Base-by-base conservation (phyloP, 2,113 vertebrate species). In the Lagopus leucura region DNA sequence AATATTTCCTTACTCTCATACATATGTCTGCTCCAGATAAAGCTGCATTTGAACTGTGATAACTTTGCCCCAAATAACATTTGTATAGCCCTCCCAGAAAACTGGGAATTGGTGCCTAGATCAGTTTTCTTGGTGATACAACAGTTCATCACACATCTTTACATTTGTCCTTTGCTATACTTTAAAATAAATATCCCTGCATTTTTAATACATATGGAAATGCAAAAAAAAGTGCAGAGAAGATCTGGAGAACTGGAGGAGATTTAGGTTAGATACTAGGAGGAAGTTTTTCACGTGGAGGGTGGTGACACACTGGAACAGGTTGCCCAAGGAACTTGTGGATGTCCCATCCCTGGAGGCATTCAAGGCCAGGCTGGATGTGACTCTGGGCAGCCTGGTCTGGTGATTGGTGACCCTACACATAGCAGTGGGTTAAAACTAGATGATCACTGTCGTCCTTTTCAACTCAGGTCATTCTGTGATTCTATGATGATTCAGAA, bases 1-100 rank as follows among this genome's bases (percentile, higher is more conserved):
- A 45, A 4, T 55, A 21, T 64, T 66, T 74, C 48, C 82, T 77
- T 90, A 32, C 30, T 74, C 1, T 82, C 10, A 19, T 40, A 38
- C 9, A 9, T 12, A 4, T 64, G 40, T 88, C 30, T 19, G 54
- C 27, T 55, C 61, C 79, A 87, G 15, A 82, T 40, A 64, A 12
- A 66, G 74, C 32, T 69, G 5, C 76, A n/a, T 64, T 55, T 57
- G 22, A 78, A 47, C 16, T 7, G 71, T 2, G 1, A 21, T 43
- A 76, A 66, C 34, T 17, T 11, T 78, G 28, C 3, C 21, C 4
- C 0, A 1, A 4, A 11, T 0, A 3, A 19, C 14, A 22, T 47
- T 34, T 50, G 12, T 38, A 16, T 3, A 38, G 61, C 8, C 5
- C 24, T 86, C 50, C 28, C 25, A 71, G 42, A 20, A 13, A 42